These are phyloP conservation scores for Proterorhinus semilunaris DNA, from an alignment of 2,113 vertebrate species.

Conservation along the genomic window DNA sequence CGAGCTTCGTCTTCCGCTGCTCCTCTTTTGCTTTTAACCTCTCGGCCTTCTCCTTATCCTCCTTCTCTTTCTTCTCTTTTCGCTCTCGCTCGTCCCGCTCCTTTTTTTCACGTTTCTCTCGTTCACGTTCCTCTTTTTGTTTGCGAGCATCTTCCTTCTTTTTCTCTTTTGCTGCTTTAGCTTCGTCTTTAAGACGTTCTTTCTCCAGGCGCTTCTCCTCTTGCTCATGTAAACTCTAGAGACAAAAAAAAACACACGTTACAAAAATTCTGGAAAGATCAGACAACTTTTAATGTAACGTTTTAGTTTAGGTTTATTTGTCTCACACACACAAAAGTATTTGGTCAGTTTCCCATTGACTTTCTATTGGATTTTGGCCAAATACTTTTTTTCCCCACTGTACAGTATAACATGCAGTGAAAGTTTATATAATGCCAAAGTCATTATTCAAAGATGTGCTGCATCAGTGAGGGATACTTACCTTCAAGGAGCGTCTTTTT, in stretches of 20 bases:
- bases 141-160: conserved; percentile 74
- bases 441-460: neutral
- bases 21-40: conserved; percentile 88
- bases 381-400: too few species aligned
- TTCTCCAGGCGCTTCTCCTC: conserved; percentile 78
- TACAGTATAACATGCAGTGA: too few species aligned
- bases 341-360: too few species aligned
- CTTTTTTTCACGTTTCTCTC: conserved; percentile 85
- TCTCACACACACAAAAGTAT: too few species aligned
- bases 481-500: conserved; percentile 75
- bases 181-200: conserved; percentile 70
- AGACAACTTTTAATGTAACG: too few species aligned
- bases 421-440: too few species aligned
- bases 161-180: conserved; percentile 72
- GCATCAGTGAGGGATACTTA: conserved; percentile 19
- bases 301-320: too few species aligned
- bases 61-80: conserved; percentile 87
- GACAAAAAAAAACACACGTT: neutral
- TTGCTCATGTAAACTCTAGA: conserved; percentile 74
- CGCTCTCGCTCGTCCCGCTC: conserved; percentile 86
- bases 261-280: neutral
- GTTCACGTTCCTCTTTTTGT: conserved; percentile 82
- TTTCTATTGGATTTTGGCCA: too few species aligned
- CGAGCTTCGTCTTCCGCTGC: conserved; percentile 86
- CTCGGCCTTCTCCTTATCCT: conserved; percentile 89